Evolutionary conservation across 2,797 vertebrate species (phyloP), one percentile per base, ranked within the genome.

Genomic region (Cirrhinus mrigala): DNA sequence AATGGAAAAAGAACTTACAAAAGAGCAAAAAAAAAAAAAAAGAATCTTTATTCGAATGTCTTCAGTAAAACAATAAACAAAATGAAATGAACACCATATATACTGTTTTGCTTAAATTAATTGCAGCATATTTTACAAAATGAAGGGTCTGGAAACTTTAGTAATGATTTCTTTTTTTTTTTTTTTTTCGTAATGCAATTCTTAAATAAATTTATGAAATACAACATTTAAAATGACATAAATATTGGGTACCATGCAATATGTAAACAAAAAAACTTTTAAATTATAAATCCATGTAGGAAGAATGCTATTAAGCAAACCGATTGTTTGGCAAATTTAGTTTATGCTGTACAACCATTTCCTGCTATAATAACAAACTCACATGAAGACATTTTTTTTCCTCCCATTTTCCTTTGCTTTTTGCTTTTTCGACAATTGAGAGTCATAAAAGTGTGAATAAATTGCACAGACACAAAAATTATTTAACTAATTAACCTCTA

Each of bases 211-310:
- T 66, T 66, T 1, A 79, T 79, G 60, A 3, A 62, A 56, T n/a
- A 76, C n/a, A 73, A 27, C n/a, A 71, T 71, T 44, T 71, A 24
- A 24, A 71, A 71, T 14, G 3, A 24, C n/a, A 74, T 18, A 76
- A 37, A 76, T 76, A 76, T 76, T 76, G 29, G 29, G 52, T 58
- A 56, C 50, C 29, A 56, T 54, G 9, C 18, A 54, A 33, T 16
- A 27, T 50, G 18, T 29, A 14, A 54, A 75, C 71, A 37, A 11
- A 60, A 48, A 27, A 58, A 7, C 6, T 7, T 58, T 10, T 24
- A 27, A 8, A 74, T 52, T 74, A 10, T 33, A 29, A 75, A 64
- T 29, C 60, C 24, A 64, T 64, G 60, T 64, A 9, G 40, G 6
- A 54, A 75, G 24, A 52, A 37, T 6, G 27, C 9, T 10, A 62